A percentile compares a stretch with the other conserved stretches of the same genome.
phyloP scores from a whole-genome alignment of 2,113 vertebrate species.

The Mormoops blainvillei region DNA sequence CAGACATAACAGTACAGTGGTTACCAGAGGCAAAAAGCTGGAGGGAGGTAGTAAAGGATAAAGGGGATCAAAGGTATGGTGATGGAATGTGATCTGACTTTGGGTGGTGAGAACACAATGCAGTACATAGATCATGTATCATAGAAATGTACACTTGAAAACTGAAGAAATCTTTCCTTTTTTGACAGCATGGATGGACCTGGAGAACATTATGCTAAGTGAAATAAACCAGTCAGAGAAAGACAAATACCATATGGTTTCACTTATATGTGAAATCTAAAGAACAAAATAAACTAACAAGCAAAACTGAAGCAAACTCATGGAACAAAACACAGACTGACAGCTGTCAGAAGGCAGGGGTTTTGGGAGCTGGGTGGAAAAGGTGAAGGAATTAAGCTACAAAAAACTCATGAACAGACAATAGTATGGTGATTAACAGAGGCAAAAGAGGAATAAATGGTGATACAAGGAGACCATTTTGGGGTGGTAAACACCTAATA shows the following conservation, averaged over 20 bases:
- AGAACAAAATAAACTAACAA: no score
- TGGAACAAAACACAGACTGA: background rate
- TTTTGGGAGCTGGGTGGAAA: no score
- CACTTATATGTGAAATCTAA: background rate
- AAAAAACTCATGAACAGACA: background rate
- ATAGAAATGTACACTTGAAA: background rate
- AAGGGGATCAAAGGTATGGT: background rate
- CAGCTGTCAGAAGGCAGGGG: no score
- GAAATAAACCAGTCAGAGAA: no score
- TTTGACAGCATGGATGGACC: background rate
- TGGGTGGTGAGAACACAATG: background rate
- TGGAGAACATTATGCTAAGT: background rate
- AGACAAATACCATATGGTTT: no score
- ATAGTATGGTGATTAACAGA: background rate
- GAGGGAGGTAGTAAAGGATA: background rate
- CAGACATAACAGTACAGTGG: background rate
- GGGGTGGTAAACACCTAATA: background rate
- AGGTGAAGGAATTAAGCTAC: no score
- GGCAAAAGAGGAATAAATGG: background rate
- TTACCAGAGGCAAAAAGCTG: background rate
- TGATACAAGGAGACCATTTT: background rate
- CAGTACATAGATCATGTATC: background rate
- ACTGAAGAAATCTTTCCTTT: no score
- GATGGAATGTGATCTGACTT: background rate
- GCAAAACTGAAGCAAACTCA: no score